Percentiles rank a stretch among this genome's conserved stretches.
These are phyloP conservation scores for Chloroceryle aenea DNA, from an alignment of 2,113 vertebrate species.

Conservation along the genomic window DNA sequence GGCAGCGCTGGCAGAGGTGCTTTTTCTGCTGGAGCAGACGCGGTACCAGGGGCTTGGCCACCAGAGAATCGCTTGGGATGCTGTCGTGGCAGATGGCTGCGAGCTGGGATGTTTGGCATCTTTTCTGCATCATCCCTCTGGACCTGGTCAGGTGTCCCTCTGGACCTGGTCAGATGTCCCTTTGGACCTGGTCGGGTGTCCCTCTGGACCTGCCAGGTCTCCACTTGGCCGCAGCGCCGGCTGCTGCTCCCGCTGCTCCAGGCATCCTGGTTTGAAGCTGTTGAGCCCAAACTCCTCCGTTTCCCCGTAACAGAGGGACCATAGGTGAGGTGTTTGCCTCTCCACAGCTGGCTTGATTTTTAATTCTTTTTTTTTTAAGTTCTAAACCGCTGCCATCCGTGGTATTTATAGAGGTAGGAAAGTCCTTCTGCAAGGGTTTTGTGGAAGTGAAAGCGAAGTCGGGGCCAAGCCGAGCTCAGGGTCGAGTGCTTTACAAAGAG, in stretches of 20 bases:
- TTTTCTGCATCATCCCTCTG: neutral
- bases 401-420: no score
- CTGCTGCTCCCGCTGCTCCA: fast-evolving
- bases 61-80: fast-evolving
- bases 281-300: fast-evolving
- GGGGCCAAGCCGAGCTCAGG: neutral
- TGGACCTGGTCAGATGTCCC: neutral
- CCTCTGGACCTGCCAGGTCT: no score
- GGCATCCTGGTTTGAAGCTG: neutral
- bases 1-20: neutral
- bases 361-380: neutral
- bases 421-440: neutral
- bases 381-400: fast-evolving
- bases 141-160: no score
- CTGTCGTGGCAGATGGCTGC: neutral
- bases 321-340: neutral
- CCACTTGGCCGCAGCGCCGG: fast-evolving
- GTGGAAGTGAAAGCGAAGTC: neutral
- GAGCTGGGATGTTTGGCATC: neutral
- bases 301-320: fast-evolving
- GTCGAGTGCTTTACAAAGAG: neutral
- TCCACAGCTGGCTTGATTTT: no score
- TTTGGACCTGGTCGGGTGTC: neutral
- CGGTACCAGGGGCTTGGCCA: fast-evolving
- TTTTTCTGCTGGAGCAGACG: neutral